Conservation (phyloP, 2,888 invertebrate genomes). For the Cantharis lateralis region DNA sequence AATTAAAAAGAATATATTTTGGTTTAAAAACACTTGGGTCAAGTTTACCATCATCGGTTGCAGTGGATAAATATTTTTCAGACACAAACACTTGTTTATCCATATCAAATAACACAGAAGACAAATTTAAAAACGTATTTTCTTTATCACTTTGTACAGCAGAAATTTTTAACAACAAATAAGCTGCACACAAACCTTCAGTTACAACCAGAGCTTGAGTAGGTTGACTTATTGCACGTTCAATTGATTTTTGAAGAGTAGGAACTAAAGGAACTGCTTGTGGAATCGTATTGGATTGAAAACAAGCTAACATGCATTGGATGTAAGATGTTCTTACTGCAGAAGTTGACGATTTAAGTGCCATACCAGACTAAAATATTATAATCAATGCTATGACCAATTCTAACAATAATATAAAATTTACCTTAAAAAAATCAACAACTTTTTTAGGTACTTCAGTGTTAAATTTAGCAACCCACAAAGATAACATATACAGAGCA, state of each 20-base stretch:
- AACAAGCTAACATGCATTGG: constrained; percentile 71
- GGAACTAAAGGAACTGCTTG: constrained; percentile 61
- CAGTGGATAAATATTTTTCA: constrained; percentile 76
- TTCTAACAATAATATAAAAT: background rate
- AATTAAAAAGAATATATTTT: constrained; percentile 31
- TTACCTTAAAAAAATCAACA: constrained; percentile 66
- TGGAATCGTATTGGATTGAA: constrained; percentile 60
- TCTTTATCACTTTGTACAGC: constrained; percentile 57
- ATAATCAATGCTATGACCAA: background rate
- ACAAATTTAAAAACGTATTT: constrained; percentile 62
- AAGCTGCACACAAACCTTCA: constrained; percentile 73
- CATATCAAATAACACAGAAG: constrained; percentile 73
- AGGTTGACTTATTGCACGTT: constrained; percentile 76
- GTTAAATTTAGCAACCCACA: constrained; percentile 75
- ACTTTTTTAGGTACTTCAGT: constrained; percentile 69
- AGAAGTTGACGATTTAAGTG: constrained; percentile 77
- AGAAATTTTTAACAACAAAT: constrained; percentile 68
- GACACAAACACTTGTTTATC: constrained; percentile 81
- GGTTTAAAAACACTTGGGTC: background rate
- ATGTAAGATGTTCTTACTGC: constrained; percentile 79
- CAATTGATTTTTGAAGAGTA: constrained; percentile 71
- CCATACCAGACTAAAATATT: constrained; percentile 69
- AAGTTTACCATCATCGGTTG: constrained; percentile 66
- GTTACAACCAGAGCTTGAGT: constrained; percentile 70
- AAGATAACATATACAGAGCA: constrained; percentile 77